A percentile compares a stretch with the other conserved stretches of the same genome.
These are phyloP conservation scores for Phoebastria nigripes DNA, from an alignment of 2,797 vertebrate genomes.

Conservation along the genomic window DNA sequence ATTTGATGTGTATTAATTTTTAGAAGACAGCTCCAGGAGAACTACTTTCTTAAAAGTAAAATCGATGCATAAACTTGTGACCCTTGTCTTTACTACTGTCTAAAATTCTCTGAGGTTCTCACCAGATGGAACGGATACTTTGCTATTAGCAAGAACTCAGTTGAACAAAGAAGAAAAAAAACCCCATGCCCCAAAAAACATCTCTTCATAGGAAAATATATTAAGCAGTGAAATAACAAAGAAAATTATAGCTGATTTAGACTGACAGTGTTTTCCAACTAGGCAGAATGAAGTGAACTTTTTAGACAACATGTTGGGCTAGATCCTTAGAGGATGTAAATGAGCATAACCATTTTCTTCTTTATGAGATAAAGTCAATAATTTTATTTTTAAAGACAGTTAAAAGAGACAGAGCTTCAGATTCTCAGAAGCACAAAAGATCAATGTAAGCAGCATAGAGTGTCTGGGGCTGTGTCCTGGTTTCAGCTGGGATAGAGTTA, in stretches of 20 bases:
- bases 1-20: background rate
- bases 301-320: background rate
- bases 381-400: background rate
- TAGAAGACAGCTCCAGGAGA: background rate
- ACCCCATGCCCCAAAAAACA: background rate
- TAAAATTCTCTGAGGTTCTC: background rate
- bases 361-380: background rate
- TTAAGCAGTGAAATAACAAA: background rate
- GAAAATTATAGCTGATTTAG: background rate
- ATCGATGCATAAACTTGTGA: background rate
- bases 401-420: background rate
- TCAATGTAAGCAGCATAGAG: background rate
- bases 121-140: background rate
- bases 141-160: background rate
- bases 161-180: background rate
- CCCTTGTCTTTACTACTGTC: background rate
- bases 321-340: background rate
- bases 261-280: background rate
- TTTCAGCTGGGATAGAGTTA: too few species aligned
- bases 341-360: background rate
- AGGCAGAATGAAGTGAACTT: background rate
- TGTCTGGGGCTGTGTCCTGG: background rate
- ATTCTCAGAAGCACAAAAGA: background rate
- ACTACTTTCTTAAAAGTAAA: background rate
- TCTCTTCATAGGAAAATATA: background rate